A percentile compares a stretch with the other conserved stretches of the same genome.
These are phyloP conservation scores for Meriones unguiculatus DNA, from an alignment of 2,113 vertebrate species.

Conservation along the genomic window DNA sequence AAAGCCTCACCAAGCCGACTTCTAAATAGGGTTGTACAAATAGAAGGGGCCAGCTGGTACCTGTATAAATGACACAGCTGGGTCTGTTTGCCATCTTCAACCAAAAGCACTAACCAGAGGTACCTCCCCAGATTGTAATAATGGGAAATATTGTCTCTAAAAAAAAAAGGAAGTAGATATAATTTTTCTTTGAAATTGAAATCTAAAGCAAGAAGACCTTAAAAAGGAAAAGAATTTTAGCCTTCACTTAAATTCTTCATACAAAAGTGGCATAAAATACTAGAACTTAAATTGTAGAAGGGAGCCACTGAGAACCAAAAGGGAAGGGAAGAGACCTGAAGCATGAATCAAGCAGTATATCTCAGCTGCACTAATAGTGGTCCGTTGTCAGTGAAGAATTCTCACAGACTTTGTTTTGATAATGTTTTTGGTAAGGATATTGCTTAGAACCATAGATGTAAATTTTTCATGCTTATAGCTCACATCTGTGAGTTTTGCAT, in stretches of 20 bases:
- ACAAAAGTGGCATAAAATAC: neutral
- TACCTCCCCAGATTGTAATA: neutral
- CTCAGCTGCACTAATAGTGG: neutral
- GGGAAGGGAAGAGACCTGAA: neutral
- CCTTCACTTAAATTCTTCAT: neutral
- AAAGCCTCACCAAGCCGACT: neutral
- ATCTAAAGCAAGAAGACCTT: constrained; percentile 12
- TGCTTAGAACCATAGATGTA: neutral
- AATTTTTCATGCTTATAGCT: constrained; percentile 4
- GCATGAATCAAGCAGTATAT: neutral
- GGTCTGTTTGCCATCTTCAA: neutral
- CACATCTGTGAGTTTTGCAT: neutral
- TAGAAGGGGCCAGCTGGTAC: neutral
- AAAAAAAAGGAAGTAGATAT: neutral
- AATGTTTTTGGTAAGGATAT: neutral
- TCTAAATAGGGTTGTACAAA: neutral
- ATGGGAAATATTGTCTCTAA: constrained; percentile 1
- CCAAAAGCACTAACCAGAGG: neutral
- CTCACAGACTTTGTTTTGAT: constrained; percentile 40
- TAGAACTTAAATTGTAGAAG: neutral
- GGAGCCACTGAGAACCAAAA: neutral
- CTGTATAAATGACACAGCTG: neutral
- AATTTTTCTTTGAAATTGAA: constrained; percentile 36
- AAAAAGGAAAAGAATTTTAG: constrained; percentile 7
- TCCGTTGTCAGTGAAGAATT: neutral